These are phyloP conservation scores for Clinocottus analis DNA, from an alignment of 2,113 vertebrate species.

Conservation along the genomic window DNA sequence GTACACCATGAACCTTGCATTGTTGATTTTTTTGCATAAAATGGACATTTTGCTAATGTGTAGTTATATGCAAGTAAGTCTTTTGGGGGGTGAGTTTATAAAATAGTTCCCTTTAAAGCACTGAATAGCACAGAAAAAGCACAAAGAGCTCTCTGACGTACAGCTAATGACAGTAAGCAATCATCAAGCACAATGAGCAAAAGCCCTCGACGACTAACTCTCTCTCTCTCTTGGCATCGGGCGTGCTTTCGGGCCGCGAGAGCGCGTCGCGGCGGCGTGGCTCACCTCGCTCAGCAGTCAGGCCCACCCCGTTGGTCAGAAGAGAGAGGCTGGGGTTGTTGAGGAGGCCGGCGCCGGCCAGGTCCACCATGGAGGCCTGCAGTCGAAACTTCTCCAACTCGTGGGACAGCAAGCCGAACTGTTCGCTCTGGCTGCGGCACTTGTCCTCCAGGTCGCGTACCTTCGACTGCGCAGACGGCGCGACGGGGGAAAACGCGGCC, in stretches of 20 bases:
- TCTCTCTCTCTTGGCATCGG: background rate
- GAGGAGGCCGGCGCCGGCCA: conserved; percentile 80
- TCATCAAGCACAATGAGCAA: background rate
- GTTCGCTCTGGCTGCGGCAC: conserved; percentile 94
- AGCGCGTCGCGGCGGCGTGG: too few species aligned
- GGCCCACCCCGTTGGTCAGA: conserved; percentile 82
- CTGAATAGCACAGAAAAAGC: background rate
- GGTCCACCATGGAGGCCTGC: conserved; percentile 90
- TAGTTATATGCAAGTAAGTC: background rate
- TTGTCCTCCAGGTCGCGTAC: conserved; percentile 96
- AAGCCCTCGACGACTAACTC: background rate
- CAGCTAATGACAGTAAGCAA: background rate
- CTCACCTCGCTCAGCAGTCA: conserved; percentile 81
- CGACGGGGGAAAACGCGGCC: background rate
- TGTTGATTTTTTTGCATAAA: too few species aligned
- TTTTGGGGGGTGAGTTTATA: background rate
- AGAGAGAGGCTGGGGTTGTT: conserved; percentile 77
- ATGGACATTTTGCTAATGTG: background rate
- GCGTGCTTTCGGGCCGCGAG: background rate
- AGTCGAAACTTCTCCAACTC: conserved; percentile 94
- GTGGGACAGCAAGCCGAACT: conserved; percentile 92
- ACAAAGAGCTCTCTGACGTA: background rate
- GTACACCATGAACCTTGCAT: background rate
- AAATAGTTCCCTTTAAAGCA: background rate
- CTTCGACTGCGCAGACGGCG: conserved; percentile 83